Evolutionary conservation across 2,888 invertebrate species (phyloP), one percentile per base, ranked within the genome.

Genomic region (Polymixis lichenea): DNA sequence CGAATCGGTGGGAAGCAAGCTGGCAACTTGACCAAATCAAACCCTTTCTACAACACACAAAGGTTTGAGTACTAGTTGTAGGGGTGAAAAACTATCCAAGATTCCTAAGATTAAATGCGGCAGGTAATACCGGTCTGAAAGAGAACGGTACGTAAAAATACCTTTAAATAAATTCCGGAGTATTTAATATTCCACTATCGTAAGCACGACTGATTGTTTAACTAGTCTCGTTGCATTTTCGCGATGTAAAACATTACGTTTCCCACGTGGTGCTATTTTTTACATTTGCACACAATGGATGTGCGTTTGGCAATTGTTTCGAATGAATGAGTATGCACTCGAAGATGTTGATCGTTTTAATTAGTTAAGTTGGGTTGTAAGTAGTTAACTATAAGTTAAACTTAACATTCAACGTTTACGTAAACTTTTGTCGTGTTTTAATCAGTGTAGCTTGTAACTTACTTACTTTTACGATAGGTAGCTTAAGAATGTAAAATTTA

Each of bases 271-370:
- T 78, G 86, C 77, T 88, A 90, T 91, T 92, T 93, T 92, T 92
- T 91, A 89, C 86, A 88, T 88, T 80, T 82, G 79, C 88, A 90
- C 81, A 94, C 95, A 95, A 95, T 94, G 86, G 92, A 56, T 74
- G 11, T 22, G 83, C 85, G 89, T 94, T 94, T 91, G 90, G 93
- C 92, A 95, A 95, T 94, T 93, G 93, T 93, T 93, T 90, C 82
- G 69, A 84, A 84, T 89, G 89, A 80, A 82, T 89, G 88, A 78
- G 76, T 89, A 87, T 87, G 85, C 80, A 88, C 74, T 85, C 75
- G 72, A 85, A 89, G 89, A 91, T 91, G 87, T 87, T 87, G 90
- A 92, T 92, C 90, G 86, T 80, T 69, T 87, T 90, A 89, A 89
- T 90, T 91, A 49, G 28, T 58, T 64, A 51, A 46, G 78, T 68